Conservation (phyloP, 2,797 vertebrate species). For the Gymnothorax reevesii region DNA sequence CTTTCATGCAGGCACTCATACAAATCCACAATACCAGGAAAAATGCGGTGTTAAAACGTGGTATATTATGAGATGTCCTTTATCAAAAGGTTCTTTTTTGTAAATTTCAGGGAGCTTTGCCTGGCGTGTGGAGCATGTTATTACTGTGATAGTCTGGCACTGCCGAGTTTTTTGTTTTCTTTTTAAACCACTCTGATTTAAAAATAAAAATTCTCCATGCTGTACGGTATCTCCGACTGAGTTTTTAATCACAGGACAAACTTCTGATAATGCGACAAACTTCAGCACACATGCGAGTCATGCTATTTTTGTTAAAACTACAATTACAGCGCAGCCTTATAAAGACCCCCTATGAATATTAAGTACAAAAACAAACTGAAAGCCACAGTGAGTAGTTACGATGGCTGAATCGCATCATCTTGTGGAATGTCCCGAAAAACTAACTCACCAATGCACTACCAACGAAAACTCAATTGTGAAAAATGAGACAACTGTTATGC, state of each 20-base stretch:
- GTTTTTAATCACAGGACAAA: not conserved
- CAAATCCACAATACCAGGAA: not conserved
- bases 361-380: slow-evolving; percentile 2
- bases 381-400: not conserved
- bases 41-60: not conserved
- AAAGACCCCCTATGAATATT: not conserved
- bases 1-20: not conserved
- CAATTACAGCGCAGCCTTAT: not conserved
- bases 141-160: not conserved
- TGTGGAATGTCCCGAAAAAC: not conserved
- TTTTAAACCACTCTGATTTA: not conserved
- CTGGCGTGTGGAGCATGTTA: too few species aligned
- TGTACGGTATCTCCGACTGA: not conserved
- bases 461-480: not conserved
- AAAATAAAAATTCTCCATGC: not conserved
- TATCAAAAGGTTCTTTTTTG: not conserved
- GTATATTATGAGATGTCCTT: not conserved
- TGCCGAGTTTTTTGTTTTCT: not conserved
- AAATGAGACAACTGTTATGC: too few species aligned
- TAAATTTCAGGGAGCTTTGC: not conserved
- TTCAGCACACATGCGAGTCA: not conserved
- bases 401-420: not conserved
- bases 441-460: not conserved
- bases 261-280: not conserved
- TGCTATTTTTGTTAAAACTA: not conserved